These are phyloP conservation scores for Trichomalopsis sarcophagae DNA, from an alignment of 1,140 invertebrate species.

Conservation along the genomic window DNA sequence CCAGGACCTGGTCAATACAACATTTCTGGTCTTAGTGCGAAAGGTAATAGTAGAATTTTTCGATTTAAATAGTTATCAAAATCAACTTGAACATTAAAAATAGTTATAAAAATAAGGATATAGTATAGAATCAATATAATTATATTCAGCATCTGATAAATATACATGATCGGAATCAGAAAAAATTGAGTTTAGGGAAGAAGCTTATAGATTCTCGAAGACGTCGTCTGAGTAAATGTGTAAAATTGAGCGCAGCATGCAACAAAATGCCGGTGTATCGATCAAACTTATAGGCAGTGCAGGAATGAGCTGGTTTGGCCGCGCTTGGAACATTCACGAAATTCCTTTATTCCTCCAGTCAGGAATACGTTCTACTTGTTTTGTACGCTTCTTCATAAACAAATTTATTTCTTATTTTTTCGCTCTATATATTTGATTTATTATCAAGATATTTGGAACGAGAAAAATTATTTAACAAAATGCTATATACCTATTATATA, in stretches of 20 bases:
- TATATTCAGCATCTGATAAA: too few relatives aligned
- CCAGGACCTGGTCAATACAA: constrained; percentile 92
- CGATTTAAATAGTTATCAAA: constrained; percentile 27
- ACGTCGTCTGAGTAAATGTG: background rate
- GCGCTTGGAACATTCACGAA: constrained; percentile 49
- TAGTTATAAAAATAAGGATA: too few relatives aligned
- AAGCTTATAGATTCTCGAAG: constrained; percentile 23
- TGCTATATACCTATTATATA: too few relatives aligned
- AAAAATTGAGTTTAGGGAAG: background rate
- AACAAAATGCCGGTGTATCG: constrained; percentile 55
- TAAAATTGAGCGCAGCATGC: constrained; percentile 9
- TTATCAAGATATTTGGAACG: too few relatives aligned
- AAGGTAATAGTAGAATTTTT: constrained; percentile 75
- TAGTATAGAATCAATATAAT: too few relatives aligned
- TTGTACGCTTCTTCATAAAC: background rate
- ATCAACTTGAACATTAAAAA: too few relatives aligned
- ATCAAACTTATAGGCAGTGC: constrained; percentile 58
- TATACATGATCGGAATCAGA: background rate
- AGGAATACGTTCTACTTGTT: background rate
- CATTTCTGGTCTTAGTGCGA: constrained; percentile 86
- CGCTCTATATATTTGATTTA: too few relatives aligned
- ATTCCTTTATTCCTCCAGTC: constrained; percentile 41
- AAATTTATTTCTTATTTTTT: too few relatives aligned
- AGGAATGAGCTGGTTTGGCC: constrained; percentile 51
- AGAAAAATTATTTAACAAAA: too few relatives aligned